A percentile compares a stretch with the other conserved stretches of the same genome.
These are phyloP conservation scores for Zeus faber DNA, from an alignment of 2,113 vertebrate species.

Conservation along the genomic window DNA sequence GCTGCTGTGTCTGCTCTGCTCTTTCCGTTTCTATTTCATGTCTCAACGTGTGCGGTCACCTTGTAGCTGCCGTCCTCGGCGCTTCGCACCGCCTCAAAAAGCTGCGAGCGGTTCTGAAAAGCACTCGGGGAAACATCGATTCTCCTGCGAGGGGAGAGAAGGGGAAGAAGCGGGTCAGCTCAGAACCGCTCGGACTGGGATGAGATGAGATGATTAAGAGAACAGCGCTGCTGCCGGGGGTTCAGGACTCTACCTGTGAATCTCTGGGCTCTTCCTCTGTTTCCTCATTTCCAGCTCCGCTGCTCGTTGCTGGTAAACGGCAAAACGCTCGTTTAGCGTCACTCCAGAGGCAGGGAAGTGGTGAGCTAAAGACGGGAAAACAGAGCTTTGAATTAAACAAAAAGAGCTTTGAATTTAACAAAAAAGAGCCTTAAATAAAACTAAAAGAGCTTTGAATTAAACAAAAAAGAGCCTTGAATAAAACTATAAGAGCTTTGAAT, in stretches of 20 bases:
- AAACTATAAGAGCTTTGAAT: too few relatives aligned
- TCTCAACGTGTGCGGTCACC: constrained; percentile 91
- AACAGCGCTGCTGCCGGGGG: constrained; percentile 50
- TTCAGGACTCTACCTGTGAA: constrained; percentile 88
- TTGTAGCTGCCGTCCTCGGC: constrained; percentile 93
- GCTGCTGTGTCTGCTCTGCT: constrained; percentile 45
- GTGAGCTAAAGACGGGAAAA: constrained; percentile 78
- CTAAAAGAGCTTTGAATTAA: too few relatives aligned
- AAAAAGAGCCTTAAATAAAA: too few relatives aligned
- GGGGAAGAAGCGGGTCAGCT: neutral
- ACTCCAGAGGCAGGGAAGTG: constrained; percentile 90
- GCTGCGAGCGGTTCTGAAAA: constrained; percentile 97
- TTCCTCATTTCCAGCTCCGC: constrained; percentile 91
- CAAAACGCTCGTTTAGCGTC: constrained; percentile 95
- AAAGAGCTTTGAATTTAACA: too few relatives aligned
- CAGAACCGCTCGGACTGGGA: neutral
- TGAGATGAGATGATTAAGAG: constrained; percentile 15
- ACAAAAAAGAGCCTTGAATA: too few relatives aligned
- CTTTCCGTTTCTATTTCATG: constrained; percentile 72
- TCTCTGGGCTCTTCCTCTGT: constrained; percentile 97
- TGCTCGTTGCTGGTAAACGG: constrained; percentile 93
- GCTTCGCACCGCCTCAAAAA: constrained; percentile 94
- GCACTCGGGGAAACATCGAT: constrained; percentile 99
- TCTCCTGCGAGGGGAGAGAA: constrained; percentile 77
- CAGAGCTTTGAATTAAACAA: too few relatives aligned